Evolutionary conservation across 2,888 invertebrate species (phyloP).

Genomic region (Mimumesa dahlbomi): DNA sequence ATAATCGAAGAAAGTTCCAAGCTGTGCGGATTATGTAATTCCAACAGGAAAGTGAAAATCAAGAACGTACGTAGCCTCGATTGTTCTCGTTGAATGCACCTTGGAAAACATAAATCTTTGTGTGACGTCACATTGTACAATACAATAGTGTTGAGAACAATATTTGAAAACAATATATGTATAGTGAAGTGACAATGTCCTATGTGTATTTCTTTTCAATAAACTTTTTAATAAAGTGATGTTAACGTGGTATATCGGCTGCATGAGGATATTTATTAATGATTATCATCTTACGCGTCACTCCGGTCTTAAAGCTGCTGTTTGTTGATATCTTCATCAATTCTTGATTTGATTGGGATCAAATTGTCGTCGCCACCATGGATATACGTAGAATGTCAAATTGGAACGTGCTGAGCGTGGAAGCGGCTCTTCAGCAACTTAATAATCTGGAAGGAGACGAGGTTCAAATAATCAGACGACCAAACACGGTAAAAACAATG

Average conservation of each 20-base stretch:
- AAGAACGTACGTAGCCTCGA: slow-evolving; percentile 21
- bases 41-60: neutral
- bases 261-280: too few relatives aligned
- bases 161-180: too few relatives aligned
- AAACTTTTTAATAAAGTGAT: too few relatives aligned
- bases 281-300: too few relatives aligned
- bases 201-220: too few relatives aligned
- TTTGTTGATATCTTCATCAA: neutral
- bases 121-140: neutral
- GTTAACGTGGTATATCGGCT: too few relatives aligned
- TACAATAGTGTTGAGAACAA: too few relatives aligned
- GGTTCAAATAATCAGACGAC: slow-evolving; percentile 63
- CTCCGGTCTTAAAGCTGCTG: too few relatives aligned
- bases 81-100: neutral
- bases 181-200: too few relatives aligned
- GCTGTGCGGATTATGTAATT: neutral
- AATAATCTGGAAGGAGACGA: slow-evolving; percentile 70
- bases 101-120: neutral
- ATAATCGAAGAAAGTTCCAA: neutral
- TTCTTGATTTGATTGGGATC: neutral
- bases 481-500: slow-evolving; percentile 71
- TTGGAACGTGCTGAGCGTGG: slow-evolving; percentile 79
- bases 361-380: slow-evolving; percentile 62
- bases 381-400: slow-evolving; percentile 79
- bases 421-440: slow-evolving; percentile 76